Base-by-base conservation (phyloP, 2,888 invertebrate species). In the Eilema depressum region DNA sequence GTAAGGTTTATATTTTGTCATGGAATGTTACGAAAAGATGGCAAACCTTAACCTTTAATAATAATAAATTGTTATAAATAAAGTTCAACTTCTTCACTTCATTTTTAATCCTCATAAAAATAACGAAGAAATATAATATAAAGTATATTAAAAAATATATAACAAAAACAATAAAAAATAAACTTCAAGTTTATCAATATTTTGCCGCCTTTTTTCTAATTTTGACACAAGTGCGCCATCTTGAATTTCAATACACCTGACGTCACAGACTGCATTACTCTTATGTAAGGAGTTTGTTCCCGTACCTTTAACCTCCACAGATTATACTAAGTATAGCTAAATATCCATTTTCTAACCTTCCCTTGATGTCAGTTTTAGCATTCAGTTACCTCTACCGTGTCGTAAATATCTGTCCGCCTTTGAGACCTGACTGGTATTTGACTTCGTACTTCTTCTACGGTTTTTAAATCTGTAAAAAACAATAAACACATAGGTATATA, bases 371-470 rank as follows among this genome's bases (percentile, higher is more conserved):
- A 12, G 11, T n/a, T 30, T 12, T 20, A 62, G n/a, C 33, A 57
- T 30, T 30, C 12, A 25, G 23, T 62, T 30, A 80, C 83, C 11
- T 41, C 25, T 7, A 91, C 68, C 1, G 96, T 96, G 76, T 97
- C 96, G 84, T 98, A 98, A 26, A 98, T 82, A 85, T 98, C 98
- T 0, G 94, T 93, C 81, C 98, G 96, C 66, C 97, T 95, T 91
- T 99, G 99, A 0, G 86, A 88, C 57, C 96, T 96, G 25, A 98
- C 96, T 0, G 99, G 99, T 88, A 99, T 98, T 91, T 98, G 98
- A 74, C 96, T 96, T 66, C 99, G 96, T 0, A 98, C 97, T 87
- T 98, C 97, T 63, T 97, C 96, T 60, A 98, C 96, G 70, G 96
- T 91, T 4, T 94, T 93, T 77, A 98, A 91, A 95, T 99, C 98